Evolutionary conservation across 2,888 invertebrate genomes (phyloP).

Genomic region (Caenorhabditis becei): DNA sequence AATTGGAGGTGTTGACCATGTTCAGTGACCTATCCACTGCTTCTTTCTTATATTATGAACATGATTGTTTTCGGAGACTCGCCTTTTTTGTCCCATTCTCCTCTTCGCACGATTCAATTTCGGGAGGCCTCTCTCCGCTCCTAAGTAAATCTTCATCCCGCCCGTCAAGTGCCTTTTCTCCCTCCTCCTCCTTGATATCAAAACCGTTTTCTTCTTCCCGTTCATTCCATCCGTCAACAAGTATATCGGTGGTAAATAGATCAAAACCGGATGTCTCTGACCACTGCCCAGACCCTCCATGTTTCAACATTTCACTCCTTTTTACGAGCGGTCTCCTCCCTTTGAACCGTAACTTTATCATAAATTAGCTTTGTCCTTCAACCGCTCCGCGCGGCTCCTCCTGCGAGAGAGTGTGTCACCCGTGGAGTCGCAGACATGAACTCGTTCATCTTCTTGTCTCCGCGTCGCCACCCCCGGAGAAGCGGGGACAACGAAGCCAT

Average conservation of each 20-base stretch:
- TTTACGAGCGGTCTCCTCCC: conserved; percentile 32
- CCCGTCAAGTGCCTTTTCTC: conserved; percentile 51
- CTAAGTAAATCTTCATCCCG: conserved; percentile 47
- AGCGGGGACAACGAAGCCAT: conserved; percentile 24
- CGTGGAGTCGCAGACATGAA: conserved; percentile 27
- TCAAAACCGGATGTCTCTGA: conserved; percentile 36
- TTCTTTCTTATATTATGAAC: conserved; percentile 30
- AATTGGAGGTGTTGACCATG: conserved; percentile 50
- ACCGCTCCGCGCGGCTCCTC: not conserved
- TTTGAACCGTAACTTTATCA: conserved; percentile 51
- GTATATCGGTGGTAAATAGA: not conserved
- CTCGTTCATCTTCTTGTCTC: conserved; percentile 55
- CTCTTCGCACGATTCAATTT: conserved; percentile 51
- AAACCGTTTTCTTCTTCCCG: conserved; percentile 28
- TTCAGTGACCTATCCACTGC: conserved; percentile 37
- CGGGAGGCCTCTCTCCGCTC: conserved; percentile 34
- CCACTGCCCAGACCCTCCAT: not conserved
- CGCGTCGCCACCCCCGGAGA: conserved; percentile 10
- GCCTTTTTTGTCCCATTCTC: conserved; percentile 32
- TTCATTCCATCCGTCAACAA: conserved; percentile 1
- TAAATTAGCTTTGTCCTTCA: conserved; percentile 48
- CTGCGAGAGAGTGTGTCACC: conserved; percentile 16
- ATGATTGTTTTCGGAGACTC: conserved; percentile 40
- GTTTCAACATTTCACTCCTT: conserved; percentile 21
- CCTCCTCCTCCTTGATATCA: conserved; percentile 27